phyloP scores from a whole-genome alignment of 2,113 vertebrate species.

The Oostethus manadensis region DNA sequence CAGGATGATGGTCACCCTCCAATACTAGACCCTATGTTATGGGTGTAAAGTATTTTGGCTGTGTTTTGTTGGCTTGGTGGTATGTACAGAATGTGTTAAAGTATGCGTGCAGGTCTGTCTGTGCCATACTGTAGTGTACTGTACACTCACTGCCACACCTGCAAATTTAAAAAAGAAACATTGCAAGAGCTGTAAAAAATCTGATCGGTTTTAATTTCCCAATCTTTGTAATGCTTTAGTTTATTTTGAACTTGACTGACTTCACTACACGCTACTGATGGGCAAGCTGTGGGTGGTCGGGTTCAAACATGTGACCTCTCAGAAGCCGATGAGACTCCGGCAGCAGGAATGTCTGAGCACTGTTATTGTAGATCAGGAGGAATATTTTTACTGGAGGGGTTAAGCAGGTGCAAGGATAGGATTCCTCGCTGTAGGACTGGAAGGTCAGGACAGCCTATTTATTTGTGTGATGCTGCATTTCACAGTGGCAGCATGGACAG shows the following conservation, averaged over 20 bases:
- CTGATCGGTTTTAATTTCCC: neutral
- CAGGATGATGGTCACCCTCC: too few relatives aligned
- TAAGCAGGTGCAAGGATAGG: conserved; percentile 48
- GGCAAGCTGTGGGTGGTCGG: neutral
- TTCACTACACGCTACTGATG: neutral
- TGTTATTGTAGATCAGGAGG: conserved; percentile 50
- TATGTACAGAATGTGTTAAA: neutral
- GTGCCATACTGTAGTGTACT: too few relatives aligned
- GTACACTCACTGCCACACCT: neutral
- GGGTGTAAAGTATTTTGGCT: too few relatives aligned
- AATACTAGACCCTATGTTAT: too few relatives aligned
- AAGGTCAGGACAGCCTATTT: conserved; percentile 31
- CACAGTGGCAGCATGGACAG: neutral
- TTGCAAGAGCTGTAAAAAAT: neutral
- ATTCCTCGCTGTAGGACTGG: conserved; percentile 31
- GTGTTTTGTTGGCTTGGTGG: too few relatives aligned
- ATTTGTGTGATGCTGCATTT: conserved; percentile 10
- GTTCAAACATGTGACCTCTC: conserved; percentile 23
- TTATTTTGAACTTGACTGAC: too few relatives aligned
- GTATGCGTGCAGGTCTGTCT: neutral
- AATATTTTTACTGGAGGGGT: conserved; percentile 52
- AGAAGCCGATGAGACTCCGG: neutral
- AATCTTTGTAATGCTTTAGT: too few relatives aligned
- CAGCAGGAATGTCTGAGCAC: conserved; percentile 47
- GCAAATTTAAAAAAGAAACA: too few relatives aligned